These are phyloP conservation scores for Apamea monoglypha DNA, from an alignment of 2,888 invertebrate species.

Conservation along the genomic window DNA sequence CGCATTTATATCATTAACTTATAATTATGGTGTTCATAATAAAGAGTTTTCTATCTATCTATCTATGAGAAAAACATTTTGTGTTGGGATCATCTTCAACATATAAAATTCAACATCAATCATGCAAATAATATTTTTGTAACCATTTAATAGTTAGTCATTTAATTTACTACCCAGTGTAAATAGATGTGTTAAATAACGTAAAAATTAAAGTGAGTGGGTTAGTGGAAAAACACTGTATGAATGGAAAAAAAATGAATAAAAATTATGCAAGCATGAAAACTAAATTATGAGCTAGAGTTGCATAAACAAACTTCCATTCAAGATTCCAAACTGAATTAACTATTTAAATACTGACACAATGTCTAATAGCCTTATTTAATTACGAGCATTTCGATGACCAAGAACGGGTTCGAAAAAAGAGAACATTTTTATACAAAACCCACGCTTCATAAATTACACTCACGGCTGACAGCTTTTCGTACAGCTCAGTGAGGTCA, in stretches of 20 bases:
- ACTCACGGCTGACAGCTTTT: conserved; percentile 3
- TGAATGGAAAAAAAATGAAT: too few species aligned
- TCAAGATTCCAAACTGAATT: neutral
- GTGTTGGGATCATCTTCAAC: too few species aligned
- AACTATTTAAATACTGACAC: neutral
- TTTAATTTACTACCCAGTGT: too few species aligned
- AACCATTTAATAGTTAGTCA: too few species aligned
- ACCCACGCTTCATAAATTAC: conserved; percentile 17
- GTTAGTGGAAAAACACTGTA: too few species aligned
- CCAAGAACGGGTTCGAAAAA: neutral
- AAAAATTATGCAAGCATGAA: too few species aligned
- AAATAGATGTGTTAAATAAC: too few species aligned
- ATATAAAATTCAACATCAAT: too few species aligned
- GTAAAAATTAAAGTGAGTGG: too few species aligned
- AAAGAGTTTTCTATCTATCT: neutral
- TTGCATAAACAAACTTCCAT: neutral
- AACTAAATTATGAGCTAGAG: neutral
- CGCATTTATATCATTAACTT: neutral
- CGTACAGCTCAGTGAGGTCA: conserved; percentile 4
- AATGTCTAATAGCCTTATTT: neutral
- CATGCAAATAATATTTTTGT: too few species aligned
- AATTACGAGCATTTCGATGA: neutral
- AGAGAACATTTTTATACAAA: conserved; percentile 1
- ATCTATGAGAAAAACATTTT: neutral
- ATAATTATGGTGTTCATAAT: neutral